A percentile compares a stretch with the other conserved stretches of the same genome.
phyloP scores from a whole-genome alignment of 2,797 vertebrate genomes.

The Macropus fuliginosus region DNA sequence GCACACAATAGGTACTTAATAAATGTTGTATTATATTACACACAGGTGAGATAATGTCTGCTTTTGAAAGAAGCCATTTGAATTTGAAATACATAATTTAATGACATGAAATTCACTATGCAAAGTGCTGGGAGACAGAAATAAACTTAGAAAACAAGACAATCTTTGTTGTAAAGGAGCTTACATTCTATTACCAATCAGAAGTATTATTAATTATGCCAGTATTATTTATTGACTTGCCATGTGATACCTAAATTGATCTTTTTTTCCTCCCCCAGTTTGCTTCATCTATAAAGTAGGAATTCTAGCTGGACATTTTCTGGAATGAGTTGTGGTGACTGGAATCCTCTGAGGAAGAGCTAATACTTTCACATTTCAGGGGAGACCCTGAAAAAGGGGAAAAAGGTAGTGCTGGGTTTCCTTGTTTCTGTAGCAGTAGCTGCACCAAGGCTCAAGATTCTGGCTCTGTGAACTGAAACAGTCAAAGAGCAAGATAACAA shows the following conservation, averaged over 20 bases:
- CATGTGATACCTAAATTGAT: not conserved
- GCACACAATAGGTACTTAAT: not conserved
- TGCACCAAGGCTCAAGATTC: not conserved
- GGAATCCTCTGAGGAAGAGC: not conserved
- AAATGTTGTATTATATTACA: not conserved
- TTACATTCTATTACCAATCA: not conserved
- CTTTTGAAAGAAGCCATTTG: not conserved
- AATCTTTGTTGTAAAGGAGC: not conserved
- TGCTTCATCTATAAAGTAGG: conserved; percentile 34
- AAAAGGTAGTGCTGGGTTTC: not conserved
- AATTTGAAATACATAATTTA: not conserved
- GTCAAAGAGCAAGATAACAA: conserved; percentile 54
- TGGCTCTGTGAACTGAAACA: not conserved
- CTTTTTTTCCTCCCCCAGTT: not conserved
- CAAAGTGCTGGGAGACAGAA: not conserved
- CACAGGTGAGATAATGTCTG: not conserved
- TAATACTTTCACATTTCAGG: not conserved
- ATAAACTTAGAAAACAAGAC: not conserved
- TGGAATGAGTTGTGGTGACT: not conserved
- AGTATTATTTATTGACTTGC: not conserved
- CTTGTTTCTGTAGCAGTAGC: not conserved
- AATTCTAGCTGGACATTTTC: not conserved
- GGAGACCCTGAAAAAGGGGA: not conserved
- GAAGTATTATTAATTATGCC: not conserved
- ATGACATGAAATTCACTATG: not conserved